Evolutionary conservation across 1,140 invertebrate genomes (phyloP), one percentile per base, ranked within the genome.

Genomic region (Anadara kagoshimensis): DNA sequence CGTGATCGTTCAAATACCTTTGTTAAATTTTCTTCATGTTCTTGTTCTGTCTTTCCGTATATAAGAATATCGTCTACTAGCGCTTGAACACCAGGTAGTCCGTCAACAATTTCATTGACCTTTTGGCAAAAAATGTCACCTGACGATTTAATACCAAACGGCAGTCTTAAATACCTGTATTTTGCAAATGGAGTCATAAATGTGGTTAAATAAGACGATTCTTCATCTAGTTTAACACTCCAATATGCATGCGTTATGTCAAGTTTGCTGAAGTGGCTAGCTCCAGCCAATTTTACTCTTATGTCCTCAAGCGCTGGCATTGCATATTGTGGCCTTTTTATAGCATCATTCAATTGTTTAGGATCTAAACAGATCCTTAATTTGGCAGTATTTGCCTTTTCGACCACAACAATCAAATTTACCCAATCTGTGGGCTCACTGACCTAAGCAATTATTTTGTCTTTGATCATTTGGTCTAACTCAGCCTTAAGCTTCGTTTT

Each of bases 331-430:
- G 58, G 44, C 57, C 89, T 75, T 78, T 86, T 87, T 16, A 91
- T 87, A 56, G 74, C 81, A 65, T 83, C 83, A 82, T 92, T 92
- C 64, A 92, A 79, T 53, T 90, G 83, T 56, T 75, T 82, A 2
- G 91, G 91, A 83, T 92, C 91, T n/a, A 92, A 65, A 79, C 90
- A 91, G 36, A 92, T 81, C 58, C 91, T 75, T n/a, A 91, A 58
- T 51, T 86, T 71, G 41, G 84, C 85, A 49, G 74, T 63, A 61
- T 73, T 73, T 18, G 61, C 73, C 44, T 78, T 81, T 53, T 73
- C 45, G 1, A 69, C 65, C 0, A 80, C 43, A 1, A 76, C 66
- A 14, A 78, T 53, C 11, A 63, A 61, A 44, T 74, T 76, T 4
- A 81, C 74, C 79, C 73, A 74, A 16, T 80, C 79, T 47, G 76